These are phyloP conservation scores for Mongoloraphidia duomilia DNA, from an alignment of 2,888 invertebrate species.

Conservation along the genomic window DNA sequence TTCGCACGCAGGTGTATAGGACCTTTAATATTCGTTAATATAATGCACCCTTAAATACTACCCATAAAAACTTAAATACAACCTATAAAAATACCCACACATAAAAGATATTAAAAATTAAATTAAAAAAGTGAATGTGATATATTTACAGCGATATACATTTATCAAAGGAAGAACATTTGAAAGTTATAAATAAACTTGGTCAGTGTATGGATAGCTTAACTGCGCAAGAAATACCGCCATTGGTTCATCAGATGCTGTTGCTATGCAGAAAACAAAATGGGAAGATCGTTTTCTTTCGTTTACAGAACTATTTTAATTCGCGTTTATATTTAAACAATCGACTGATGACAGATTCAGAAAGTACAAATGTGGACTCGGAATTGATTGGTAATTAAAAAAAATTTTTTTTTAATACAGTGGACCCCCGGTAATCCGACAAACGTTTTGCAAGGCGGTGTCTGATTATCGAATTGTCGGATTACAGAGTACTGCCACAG, in stretches of 20 bases:
- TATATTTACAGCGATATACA: conserved; percentile 37
- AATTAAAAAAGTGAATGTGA: too few species aligned
- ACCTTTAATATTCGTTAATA: too few species aligned
- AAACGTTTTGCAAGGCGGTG: too few species aligned
- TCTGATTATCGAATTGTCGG: too few species aligned
- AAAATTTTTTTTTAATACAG: neutral
- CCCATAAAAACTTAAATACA: too few species aligned
- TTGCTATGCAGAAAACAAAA: conserved; percentile 36
- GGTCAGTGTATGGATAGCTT: conserved; percentile 41
- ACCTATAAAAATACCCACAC: neutral
- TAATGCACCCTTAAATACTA: too few species aligned
- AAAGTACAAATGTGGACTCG: conserved; percentile 21
- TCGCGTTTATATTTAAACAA: conserved; percentile 20
- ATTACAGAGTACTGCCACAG: too few species aligned
- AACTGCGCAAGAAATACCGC: conserved; percentile 46
- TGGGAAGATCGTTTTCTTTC: conserved; percentile 23
- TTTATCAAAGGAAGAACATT: conserved; percentile 41
- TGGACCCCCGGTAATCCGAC: too few species aligned
- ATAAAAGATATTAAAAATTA: too few species aligned
- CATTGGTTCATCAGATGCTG: conserved; percentile 51
- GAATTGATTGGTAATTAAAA: conserved; percentile 23
- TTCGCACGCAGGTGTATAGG: too few species aligned
- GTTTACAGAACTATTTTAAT: conserved; percentile 26
- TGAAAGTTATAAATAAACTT: conserved; percentile 44
- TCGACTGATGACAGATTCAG: conserved; percentile 16